These are phyloP conservation scores for Pollenia amentaria DNA, from an alignment of 2,888 invertebrate genomes.

Conservation along the genomic window DNA sequence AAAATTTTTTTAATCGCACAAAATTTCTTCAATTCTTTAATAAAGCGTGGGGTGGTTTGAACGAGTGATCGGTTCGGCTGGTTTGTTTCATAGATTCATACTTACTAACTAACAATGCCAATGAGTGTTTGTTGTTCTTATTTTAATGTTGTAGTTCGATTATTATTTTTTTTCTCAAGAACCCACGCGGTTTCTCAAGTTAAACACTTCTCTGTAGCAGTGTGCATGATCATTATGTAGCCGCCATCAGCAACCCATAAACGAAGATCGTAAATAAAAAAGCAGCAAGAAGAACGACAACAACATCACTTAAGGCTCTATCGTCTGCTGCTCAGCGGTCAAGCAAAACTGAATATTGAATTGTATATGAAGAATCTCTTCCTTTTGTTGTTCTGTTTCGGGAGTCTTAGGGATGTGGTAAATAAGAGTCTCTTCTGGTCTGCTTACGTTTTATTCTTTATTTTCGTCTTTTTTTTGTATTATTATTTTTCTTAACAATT, in stretches of 20 bases:
- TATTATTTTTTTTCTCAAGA: slow-evolving; percentile 44
- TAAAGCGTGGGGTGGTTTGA: slow-evolving; percentile 67
- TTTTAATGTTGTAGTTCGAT: slow-evolving; percentile 29
- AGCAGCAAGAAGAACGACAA: background rate
- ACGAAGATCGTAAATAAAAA: slow-evolving; percentile 22
- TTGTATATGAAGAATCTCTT: slow-evolving; percentile 27
- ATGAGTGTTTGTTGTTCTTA: slow-evolving; percentile 17
- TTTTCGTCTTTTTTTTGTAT: background rate
- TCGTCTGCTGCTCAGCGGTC: slow-evolving; percentile 53
- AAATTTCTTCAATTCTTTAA: slow-evolving; percentile 37
- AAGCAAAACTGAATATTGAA: slow-evolving; percentile 48
- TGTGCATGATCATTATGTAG: slow-evolving; percentile 43
- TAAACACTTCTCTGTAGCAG: slow-evolving; percentile 17
- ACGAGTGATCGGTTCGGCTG: slow-evolving; percentile 3
- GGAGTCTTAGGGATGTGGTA: slow-evolving; percentile 39
- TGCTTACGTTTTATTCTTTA: background rate
- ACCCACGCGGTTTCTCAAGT: slow-evolving; percentile 67
- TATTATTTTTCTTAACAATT: slow-evolving; percentile 7
- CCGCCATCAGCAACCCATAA: slow-evolving; percentile 56
- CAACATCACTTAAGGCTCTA: slow-evolving; percentile 3
- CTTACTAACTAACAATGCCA: background rate
- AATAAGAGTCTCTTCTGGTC: slow-evolving; percentile 41
- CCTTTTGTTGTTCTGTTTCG: slow-evolving; percentile 2
- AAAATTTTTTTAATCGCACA: background rate
- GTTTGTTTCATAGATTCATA: slow-evolving; percentile 26